Evolutionary conservation across 2,797 vertebrate species (phyloP).

Genomic region (Rhinophrynus dorsalis): DNA sequence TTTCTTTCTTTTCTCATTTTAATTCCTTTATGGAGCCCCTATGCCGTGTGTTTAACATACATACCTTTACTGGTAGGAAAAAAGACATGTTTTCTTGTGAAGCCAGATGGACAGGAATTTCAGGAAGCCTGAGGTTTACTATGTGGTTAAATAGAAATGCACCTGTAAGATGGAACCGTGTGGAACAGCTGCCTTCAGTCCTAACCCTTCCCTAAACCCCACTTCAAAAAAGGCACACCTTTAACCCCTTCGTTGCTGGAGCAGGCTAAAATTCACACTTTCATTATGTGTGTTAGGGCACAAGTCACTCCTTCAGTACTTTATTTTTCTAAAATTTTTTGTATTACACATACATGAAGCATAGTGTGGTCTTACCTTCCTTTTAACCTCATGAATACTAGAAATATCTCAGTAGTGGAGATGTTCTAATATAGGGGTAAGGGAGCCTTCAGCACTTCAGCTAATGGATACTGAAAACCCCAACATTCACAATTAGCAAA

Average conservation of each 20-base stretch:
- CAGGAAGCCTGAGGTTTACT: constrained; percentile 25
- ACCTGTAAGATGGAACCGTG: constrained; percentile 20
- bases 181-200: not conserved
- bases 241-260: not conserved
- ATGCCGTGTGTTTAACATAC: constrained; percentile 13
- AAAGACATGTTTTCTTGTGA: constrained; percentile 24
- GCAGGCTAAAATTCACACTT: too few species aligned
- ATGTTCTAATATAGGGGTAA: too few species aligned
- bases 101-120: constrained; percentile 43
- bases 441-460: too few species aligned
- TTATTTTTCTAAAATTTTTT: too few species aligned
- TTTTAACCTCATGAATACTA: too few species aligned
- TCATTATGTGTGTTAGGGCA: too few species aligned
- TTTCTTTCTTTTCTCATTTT: constrained; percentile 25
- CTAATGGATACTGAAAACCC: too few species aligned
- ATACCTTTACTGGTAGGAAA: constrained; percentile 23
- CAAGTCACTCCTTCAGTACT: too few species aligned
- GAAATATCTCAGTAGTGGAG: too few species aligned
- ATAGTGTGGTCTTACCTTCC: too few species aligned
- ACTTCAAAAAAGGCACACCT: not conserved
- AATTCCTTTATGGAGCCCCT: constrained; percentile 26
- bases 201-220: not conserved
- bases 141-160: constrained; percentile 21
- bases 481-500: too few species aligned
- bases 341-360: too few species aligned